Base-by-base conservation (phyloP, 2,113 vertebrate genomes). In the Cynoglossus semilaevis region DNA sequence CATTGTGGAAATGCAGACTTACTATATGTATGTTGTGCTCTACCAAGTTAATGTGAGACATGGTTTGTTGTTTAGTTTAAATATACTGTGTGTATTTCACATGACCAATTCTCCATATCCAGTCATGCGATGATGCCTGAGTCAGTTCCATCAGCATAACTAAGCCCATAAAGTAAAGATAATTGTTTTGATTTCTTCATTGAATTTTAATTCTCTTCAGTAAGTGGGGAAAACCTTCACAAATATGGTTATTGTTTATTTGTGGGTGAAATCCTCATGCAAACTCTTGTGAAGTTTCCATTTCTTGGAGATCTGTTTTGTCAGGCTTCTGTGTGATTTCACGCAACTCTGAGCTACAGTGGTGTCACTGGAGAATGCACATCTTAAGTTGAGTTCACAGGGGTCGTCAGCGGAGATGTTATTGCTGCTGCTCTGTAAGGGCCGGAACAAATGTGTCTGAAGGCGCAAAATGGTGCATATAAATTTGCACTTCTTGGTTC, bases 321-420 rank as follows among this genome's bases (percentile, higher is more conserved):
- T 7, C 11, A n/a, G n/a, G n/a, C n/a, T 1, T 4, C 38, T 15
- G 19, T 56, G 14, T 37, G 7, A 43, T 19, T 52, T 61, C 51
- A 56, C 51, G 16, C 54, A 35, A 41, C 41, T 29, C 14, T 43
- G 29, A 54, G 51, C 18, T 54, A 51, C 55, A 47, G 3, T 40
- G 44, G 22, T 38, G 43, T 71, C 16, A 45, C 48, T 8, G 2
- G 22, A 16, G 45, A 72, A 70, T 67, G 53, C 16, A 8, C 51
- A 10, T 63, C 48, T 18, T 6, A 42, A 54, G 40, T 38, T 34
- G 40, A 51, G 56, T 44, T 35, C 9, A 49, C 16, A 8, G 13
- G 40, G 11, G 29, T 36, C 37, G 42, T 35, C 35, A 13, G 29
- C 13, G 5, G 46, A 18, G n/a, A 10, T 45, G 48, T 49, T 29